Percentiles rank a stretch among this genome's conserved stretches.
Conservation (phyloP, 2,888 invertebrate genomes). For the Phaonia tiefii region DNA sequence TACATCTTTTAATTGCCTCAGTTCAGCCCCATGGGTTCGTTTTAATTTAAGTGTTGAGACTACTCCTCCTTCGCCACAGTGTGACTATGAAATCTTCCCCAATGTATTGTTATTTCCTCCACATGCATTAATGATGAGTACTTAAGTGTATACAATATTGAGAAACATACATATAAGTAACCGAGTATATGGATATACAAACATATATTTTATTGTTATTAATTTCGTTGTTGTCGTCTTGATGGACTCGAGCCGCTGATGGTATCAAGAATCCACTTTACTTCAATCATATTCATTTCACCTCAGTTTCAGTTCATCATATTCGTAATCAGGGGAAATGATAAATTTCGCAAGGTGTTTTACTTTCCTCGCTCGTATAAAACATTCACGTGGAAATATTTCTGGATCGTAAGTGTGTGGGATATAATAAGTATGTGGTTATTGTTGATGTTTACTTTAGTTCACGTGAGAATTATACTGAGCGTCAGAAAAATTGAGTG, state of each 20-base stretch:
- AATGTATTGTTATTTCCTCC: background rate
- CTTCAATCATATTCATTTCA: constrained; percentile 14
- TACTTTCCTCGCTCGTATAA: background rate
- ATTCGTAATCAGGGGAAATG: background rate
- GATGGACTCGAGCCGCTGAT: background rate
- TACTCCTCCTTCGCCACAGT: background rate
- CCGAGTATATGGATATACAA: background rate
- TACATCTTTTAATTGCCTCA: too few relatives aligned
- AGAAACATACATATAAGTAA: background rate
- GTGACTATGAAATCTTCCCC: too few relatives aligned
- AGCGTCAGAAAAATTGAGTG: background rate
- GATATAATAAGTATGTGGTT: background rate
- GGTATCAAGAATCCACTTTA: background rate
- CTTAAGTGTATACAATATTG: background rate
- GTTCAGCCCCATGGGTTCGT: too few relatives aligned
- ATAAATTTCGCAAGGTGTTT: background rate
- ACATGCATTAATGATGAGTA: too few relatives aligned
- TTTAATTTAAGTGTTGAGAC: background rate
- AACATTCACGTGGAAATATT: too few relatives aligned
- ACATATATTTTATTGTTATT: constrained; percentile 12
- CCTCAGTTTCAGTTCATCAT: background rate
- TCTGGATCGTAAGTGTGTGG: background rate
- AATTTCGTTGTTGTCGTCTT: background rate
- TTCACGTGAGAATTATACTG: background rate
- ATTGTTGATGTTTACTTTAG: background rate